Conservation (phyloP, 2,888 invertebrate species). For the Andrena haemorrhoa region DNA sequence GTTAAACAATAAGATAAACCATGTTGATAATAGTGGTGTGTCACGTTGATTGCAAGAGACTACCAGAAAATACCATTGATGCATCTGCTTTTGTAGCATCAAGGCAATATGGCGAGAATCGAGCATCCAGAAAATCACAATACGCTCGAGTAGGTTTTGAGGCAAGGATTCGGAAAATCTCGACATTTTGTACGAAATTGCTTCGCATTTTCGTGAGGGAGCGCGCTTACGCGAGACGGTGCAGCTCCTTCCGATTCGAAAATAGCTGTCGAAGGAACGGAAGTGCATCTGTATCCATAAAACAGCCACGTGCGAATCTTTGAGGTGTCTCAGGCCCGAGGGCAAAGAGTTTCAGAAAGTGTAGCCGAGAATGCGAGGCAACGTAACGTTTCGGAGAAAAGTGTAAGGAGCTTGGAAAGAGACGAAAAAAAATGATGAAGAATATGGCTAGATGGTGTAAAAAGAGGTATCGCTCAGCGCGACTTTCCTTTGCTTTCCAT, state of each 20-base stretch:
- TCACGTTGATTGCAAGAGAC: neutral
- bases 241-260: slow-evolving; percentile 19
- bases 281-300: slow-evolving; percentile 45
- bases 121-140: neutral
- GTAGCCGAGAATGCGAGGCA: slow-evolving; percentile 17
- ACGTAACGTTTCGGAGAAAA: slow-evolving; percentile 23
- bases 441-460: neutral
- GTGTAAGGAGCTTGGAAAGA: neutral
- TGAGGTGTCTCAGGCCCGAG: slow-evolving; percentile 18
- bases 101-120: neutral
- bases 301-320: slow-evolving; percentile 41
- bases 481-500: too few relatives aligned
- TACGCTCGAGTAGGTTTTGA: neutral
- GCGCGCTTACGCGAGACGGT: neutral
- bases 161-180: neutral
- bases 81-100: neutral
- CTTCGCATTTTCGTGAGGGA: neutral
- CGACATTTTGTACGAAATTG: neutral
- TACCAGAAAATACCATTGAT: neutral
- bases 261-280: slow-evolving; percentile 28
- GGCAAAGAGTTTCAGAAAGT: slow-evolving; percentile 30
- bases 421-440: slow-evolving; percentile 2
- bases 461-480: neutral
- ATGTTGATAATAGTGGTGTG: neutral
- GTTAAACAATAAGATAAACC: neutral